Evolutionary conservation across 2,113 vertebrate genomes (phyloP).

Genomic region (Eubucco bourcierii): DNA sequence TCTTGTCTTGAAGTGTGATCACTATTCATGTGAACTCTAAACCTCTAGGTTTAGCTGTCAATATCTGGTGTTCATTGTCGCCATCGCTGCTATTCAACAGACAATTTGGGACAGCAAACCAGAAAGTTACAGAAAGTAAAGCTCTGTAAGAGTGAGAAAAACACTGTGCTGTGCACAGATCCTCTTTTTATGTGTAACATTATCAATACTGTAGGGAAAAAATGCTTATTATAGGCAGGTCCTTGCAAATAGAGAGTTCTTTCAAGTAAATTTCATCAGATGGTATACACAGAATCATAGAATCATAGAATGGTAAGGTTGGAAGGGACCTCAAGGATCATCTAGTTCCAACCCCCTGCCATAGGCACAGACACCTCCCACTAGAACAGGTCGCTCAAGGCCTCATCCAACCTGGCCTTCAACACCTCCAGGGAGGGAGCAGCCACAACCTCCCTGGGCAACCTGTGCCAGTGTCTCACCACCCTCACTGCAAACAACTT

Average conservation of each 20-base stretch:
- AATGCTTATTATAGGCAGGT: neutral
- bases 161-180: neutral
- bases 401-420: too few relatives aligned
- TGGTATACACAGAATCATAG: neutral
- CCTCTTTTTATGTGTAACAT: neutral
- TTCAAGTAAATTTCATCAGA: neutral
- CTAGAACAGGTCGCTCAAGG: too few relatives aligned
- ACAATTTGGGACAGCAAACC: neutral
- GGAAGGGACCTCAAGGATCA: too few relatives aligned
- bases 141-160: neutral
- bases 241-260: neutral
- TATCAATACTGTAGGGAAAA: neutral
- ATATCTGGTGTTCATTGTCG: neutral
- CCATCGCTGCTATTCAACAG: neutral
- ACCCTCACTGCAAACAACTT: too few relatives aligned
- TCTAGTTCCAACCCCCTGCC: too few relatives aligned
- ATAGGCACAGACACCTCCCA: too few relatives aligned
- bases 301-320: too few relatives aligned
- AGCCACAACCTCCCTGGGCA: too few relatives aligned
- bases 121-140: neutral
- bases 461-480: too few relatives aligned
- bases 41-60: neutral
- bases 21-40: neutral
- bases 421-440: too few relatives aligned
- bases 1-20: neutral